Conservation (phyloP, 2,888 invertebrate genomes). For the Salticus scenicus region DNA sequence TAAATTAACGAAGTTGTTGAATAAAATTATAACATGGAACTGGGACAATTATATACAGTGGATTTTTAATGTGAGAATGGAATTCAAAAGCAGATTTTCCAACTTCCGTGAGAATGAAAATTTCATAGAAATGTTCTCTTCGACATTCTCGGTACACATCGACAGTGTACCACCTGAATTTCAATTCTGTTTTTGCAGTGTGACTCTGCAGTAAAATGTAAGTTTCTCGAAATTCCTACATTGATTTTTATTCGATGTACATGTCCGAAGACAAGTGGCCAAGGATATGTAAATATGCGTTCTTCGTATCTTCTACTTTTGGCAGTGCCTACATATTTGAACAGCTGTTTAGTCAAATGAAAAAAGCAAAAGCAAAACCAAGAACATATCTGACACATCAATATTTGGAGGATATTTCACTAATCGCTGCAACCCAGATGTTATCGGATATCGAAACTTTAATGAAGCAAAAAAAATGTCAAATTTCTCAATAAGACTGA, state of each 20-base stretch:
- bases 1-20: neutral
- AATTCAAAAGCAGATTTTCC: conserved; percentile 12
- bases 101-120: neutral
- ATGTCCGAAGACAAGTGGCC: neutral
- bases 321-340: neutral
- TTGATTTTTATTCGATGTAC: neutral
- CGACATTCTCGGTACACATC: neutral
- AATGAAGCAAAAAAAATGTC: too few species aligned
- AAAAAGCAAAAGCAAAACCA: neutral
- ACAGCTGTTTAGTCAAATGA: neutral
- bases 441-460: too few species aligned
- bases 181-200: neutral
- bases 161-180: neutral
- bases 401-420: neutral
- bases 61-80: neutral
- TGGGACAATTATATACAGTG: neutral
- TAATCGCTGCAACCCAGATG: neutral
- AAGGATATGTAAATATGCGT: neutral
- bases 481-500: neutral
- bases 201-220: neutral
- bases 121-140: neutral
- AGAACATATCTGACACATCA: neutral
- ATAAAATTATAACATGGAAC: too few species aligned
- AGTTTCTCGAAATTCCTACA: neutral
- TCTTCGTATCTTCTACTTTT: neutral